phyloP scores from a whole-genome alignment of 2,888 invertebrate species.

The Masnerella sp. region DNA sequence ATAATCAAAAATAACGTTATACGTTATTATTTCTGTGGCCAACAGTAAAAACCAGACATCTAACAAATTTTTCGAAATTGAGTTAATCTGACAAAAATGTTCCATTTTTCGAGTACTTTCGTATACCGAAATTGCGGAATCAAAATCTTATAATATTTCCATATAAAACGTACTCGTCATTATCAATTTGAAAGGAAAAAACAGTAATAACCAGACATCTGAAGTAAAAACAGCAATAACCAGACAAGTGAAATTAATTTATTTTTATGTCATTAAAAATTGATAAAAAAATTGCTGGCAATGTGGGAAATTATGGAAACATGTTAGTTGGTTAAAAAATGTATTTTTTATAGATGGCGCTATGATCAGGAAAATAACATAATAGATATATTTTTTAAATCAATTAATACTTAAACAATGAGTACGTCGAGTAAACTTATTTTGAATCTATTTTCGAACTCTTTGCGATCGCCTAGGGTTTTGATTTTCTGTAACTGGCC shows the following conservation, averaged over 20 bases:
- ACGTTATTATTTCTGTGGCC: slow-evolving; percentile 2
- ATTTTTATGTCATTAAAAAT: background rate
- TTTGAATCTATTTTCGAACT: background rate
- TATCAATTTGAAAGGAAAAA: background rate
- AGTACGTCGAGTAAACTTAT: too few species aligned
- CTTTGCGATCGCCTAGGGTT: slow-evolving; percentile 6
- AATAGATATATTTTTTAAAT: background rate
- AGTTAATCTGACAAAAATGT: background rate
- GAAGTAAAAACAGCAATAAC: slow-evolving; percentile 1
- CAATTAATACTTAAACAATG: too few species aligned
- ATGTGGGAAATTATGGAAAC: background rate
- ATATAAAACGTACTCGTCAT: background rate
- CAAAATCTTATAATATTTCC: background rate
- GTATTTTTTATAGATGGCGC: background rate
- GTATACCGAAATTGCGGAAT: background rate
- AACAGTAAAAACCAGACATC: background rate
- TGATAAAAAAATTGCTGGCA: background rate
- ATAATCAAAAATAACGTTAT: too few species aligned
- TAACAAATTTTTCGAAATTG: background rate
- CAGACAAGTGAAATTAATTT: too few species aligned
- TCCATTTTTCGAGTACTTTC: background rate
- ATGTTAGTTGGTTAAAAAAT: too few species aligned
- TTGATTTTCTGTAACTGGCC: background rate
- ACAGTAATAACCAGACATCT: slow-evolving; percentile 1
- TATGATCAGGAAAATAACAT: background rate